Percentiles rank a stretch among this genome's conserved stretches.
Evolutionary conservation across 2,888 invertebrate genomes (phyloP).

Genomic region (Drosophila lacicola): DNA sequence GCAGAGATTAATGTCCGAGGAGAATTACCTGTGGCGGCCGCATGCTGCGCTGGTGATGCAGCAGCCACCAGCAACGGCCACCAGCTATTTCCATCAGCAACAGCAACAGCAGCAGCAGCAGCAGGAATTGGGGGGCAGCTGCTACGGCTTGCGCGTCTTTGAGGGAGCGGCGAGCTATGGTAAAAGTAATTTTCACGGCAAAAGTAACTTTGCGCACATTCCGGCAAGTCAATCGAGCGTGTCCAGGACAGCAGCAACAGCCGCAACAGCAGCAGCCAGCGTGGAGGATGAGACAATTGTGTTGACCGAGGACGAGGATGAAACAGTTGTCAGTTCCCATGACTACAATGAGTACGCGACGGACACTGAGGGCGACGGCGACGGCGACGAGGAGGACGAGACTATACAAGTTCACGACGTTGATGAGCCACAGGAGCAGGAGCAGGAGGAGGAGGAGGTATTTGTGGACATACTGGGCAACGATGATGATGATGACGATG

Average conservation of each 20-base stretch:
- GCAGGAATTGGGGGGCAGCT: constrained; percentile 28
- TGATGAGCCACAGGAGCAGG: constrained; percentile 46
- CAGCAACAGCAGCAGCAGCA: constrained; percentile 32
- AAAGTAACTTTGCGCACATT: constrained; percentile 78
- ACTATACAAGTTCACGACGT: constrained; percentile 83
- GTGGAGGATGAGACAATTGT: constrained; percentile 84
- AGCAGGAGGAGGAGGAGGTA: constrained; percentile 47
- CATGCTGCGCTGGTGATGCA: constrained; percentile 48
- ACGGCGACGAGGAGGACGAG: constrained; percentile 32
- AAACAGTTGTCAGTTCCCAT: constrained; percentile 82
- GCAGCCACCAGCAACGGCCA: constrained; percentile 32
- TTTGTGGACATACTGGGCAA: constrained; percentile 84
- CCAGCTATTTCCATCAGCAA: constrained; percentile 55
- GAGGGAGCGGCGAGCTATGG: constrained; percentile 49
- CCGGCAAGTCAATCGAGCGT: constrained; percentile 78
- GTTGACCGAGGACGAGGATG: constrained; percentile 84
- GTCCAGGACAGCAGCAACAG: constrained; percentile 28
- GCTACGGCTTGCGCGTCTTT: constrained; percentile 48
- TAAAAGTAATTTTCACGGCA: constrained; percentile 72
- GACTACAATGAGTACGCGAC: constrained; percentile 80
- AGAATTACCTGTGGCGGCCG: constrained; percentile 83
- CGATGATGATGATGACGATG: constrained; percentile 83
- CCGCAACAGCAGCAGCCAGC: constrained; percentile 58
- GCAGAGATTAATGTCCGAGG: constrained; percentile 80
- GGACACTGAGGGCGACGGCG: constrained; percentile 65